phyloP scores from a whole-genome alignment of 2,797 vertebrate species.

The Carcharodon carcharias region DNA sequence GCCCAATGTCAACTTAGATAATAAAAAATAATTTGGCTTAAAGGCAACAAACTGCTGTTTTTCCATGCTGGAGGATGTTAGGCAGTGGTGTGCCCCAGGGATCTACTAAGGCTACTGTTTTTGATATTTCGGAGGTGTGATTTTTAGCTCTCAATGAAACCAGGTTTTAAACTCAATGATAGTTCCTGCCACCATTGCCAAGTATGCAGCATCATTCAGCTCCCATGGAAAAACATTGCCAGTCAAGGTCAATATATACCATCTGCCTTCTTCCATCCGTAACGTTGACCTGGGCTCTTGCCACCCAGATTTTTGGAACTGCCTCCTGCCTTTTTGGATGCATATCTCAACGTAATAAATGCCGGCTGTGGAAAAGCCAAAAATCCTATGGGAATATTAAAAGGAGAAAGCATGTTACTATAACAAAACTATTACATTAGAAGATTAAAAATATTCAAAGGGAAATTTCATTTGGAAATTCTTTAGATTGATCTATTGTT shows the following conservation, averaged over 20 bases:
- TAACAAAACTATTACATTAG: neutral
- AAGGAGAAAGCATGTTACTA: conserved; percentile 25
- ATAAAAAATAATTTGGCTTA: neutral
- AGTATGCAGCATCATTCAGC: neutral
- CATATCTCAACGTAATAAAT: conserved; percentile 59
- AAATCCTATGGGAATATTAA: conserved; percentile 47
- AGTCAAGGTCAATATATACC: conserved; percentile 56
- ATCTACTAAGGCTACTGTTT: neutral
- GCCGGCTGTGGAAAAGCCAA: conserved; percentile 48
- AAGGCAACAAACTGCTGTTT: neutral
- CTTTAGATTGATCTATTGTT: neutral
- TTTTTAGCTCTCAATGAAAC: neutral
- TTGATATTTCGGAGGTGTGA: neutral
- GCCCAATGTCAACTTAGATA: neutral
- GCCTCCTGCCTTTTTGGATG: conserved; percentile 81
- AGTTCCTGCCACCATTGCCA: neutral
- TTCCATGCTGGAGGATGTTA: neutral
- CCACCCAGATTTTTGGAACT: conserved; percentile 77
- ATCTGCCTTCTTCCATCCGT: conserved; percentile 76
- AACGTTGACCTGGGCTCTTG: conserved; percentile 72
- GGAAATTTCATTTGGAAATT: neutral
- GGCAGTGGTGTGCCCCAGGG: neutral
- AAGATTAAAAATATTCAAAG: neutral
- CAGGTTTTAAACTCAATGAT: neutral
- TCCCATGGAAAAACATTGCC: neutral